Percentiles rank a stretch among this genome's conserved stretches.
Conservation (phyloP, 2,797 vertebrate species). For the Rhinoraja longicauda region DNA sequence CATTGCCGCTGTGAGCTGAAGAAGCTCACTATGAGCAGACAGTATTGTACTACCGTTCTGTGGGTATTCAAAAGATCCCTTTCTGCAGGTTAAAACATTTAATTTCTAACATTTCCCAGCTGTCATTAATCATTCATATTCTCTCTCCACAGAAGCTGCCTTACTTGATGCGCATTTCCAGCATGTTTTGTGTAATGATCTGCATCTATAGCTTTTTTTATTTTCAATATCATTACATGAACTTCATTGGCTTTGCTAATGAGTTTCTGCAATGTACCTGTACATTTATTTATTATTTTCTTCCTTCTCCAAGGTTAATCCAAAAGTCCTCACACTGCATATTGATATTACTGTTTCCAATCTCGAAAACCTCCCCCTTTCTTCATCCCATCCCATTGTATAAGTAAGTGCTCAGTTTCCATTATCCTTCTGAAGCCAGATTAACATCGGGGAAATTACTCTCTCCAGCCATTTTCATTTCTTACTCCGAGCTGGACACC, state of each 20-base stretch:
- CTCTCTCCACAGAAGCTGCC: too few relatives aligned
- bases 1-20: too few relatives aligned
- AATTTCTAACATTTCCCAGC: too few relatives aligned
- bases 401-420: too few relatives aligned
- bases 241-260: not conserved
- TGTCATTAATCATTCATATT: too few relatives aligned
- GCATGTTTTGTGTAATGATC: too few relatives aligned
- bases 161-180: too few relatives aligned
- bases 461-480: not conserved
- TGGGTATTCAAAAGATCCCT: too few relatives aligned
- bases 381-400: not conserved
- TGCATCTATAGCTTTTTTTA: too few relatives aligned
- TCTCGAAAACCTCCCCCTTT: not conserved
- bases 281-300: not conserved
- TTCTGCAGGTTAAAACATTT: too few relatives aligned
- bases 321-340: not conserved
- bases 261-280: not conserved
- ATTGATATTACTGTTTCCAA: not conserved
- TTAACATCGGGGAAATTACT: not conserved
- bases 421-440: not conserved
- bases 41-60: too few relatives aligned
- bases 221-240: not conserved
- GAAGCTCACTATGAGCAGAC: too few relatives aligned
- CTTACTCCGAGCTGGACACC: not conserved
- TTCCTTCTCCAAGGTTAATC: not conserved